Evolutionary conservation across 2,113 vertebrate species (phyloP).

Genomic region (Pollachius pollachius): DNA sequence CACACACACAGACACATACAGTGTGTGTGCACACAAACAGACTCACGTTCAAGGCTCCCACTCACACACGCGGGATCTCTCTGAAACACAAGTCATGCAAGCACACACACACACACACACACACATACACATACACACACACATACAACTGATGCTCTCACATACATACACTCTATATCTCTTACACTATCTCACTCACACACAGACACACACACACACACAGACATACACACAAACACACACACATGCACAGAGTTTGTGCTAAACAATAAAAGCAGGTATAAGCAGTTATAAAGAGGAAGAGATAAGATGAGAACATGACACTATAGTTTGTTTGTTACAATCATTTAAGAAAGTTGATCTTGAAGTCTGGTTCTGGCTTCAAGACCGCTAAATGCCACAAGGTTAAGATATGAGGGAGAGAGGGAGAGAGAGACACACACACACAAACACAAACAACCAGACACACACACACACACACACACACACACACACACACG

Average conservation of each 20-base stretch:
- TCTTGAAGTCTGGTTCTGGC: not conserved
- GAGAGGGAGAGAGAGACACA: too few relatives aligned
- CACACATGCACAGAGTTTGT: too few relatives aligned
- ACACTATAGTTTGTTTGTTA: too few relatives aligned
- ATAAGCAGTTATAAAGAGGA: too few relatives aligned
- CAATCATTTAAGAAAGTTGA: not conserved
- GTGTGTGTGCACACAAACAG: not conserved
- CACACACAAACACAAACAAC: too few relatives aligned
- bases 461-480: conserved; percentile 4
- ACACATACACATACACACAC: not conserved
- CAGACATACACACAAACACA: too few relatives aligned
- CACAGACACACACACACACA: not conserved
- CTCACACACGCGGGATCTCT: not conserved
- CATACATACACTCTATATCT: too few relatives aligned
- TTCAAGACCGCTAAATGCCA: not conserved
- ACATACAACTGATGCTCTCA: too few relatives aligned
- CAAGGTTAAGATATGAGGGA: too few relatives aligned
- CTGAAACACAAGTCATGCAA: not conserved
- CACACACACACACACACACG: conserved; percentile 22
- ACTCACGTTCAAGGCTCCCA: not conserved
- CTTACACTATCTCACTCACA: not conserved
- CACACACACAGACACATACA: conserved; percentile 7
- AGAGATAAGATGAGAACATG: too few relatives aligned
- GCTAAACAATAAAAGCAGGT: too few relatives aligned
- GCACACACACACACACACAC: conserved; percentile 3